Base-by-base conservation (phyloP, 2,888 invertebrate genomes). In the Sisyra terminalis region DNA sequence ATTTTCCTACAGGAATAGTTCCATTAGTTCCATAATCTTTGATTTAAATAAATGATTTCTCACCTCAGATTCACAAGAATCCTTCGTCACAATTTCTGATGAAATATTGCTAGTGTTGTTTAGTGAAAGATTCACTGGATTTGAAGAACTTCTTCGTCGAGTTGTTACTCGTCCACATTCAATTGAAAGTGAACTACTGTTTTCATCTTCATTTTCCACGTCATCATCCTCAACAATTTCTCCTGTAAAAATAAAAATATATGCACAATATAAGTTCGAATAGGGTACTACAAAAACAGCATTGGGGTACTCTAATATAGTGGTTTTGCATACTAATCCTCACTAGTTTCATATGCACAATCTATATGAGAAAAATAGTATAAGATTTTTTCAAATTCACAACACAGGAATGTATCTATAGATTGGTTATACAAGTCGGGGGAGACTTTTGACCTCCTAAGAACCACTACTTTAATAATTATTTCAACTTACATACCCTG, bases 51-150 rank as follows among this genome's bases (percentile, higher is more conserved):
- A 41, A 9, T 11, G 16, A 10, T n/a, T 16, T 44, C 49, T 49
- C 44, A 55, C 55, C 42, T 61, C 59, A 13, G 59, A 57, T 18
- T 62, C 61, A 37, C 17, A 65, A 65, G 49, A 46, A 24, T 67
- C 63, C 17, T 43, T 45, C 16, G 43, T 42, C 57, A 71, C 71
- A 50, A 72, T 71, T 44, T 70, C 68, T 44, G 78, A 56, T 24
- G 79, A 85, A 51, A 87, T 67, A 63, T 87, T 87, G 40, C 18
- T 37, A 57, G 71, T 71, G 50, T 72, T 71, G 43, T 70, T 68
- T 44, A 78, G 56, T 18, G 79, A 85, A 51, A 87, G 67, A 63
- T 87, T 87, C 40, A 87, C 86, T 30, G 86, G 86, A 58, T 84
- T 84, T 1, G 83, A 78, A 40, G 82, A 84, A 60, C 75, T 80